Evolutionary conservation across 2,888 invertebrate species (phyloP).

Genomic region (Pardosa pseudoannulata): DNA sequence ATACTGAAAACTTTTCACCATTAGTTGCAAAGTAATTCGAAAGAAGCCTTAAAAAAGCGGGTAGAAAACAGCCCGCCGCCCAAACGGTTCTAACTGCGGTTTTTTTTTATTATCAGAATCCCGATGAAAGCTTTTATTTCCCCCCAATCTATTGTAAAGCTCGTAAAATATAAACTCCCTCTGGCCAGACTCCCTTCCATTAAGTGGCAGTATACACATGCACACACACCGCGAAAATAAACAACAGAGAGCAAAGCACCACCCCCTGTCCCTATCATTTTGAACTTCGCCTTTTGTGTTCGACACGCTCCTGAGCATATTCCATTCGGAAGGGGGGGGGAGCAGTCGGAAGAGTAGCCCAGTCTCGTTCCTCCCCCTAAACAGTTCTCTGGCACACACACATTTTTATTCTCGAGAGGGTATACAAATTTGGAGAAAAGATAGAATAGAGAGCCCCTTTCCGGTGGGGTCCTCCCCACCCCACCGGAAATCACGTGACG

Average conservation of each 20-base stretch:
- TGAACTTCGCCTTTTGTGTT: not conserved
- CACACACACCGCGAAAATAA: not conserved
- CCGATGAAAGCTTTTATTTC: not conserved
- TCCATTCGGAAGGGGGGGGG: conserved; percentile 1
- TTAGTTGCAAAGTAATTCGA: too few species aligned
- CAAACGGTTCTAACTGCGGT: too few species aligned
- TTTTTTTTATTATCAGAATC: too few species aligned
- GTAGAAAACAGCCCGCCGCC: too few species aligned
- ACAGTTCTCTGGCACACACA: not conserved
- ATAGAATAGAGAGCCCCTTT: not conserved
- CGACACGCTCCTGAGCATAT: not conserved
- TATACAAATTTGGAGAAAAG: not conserved
- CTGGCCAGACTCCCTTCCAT: not conserved
- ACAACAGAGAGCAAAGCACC: not conserved
- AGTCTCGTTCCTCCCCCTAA: too few species aligned
- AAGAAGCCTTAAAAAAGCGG: too few species aligned
- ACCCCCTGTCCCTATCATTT: too few species aligned
- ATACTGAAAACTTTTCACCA: too few species aligned
- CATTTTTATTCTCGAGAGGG: not conserved
- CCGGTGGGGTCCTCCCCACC: not conserved
- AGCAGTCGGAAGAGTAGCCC: too few species aligned
- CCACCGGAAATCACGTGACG: not conserved
- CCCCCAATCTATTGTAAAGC: not conserved
- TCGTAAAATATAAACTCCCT: not conserved
- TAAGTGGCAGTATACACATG: not conserved